A percentile compares a stretch with the other conserved stretches of the same genome.
phyloP scores from a whole-genome alignment of 2,797 vertebrate species.

The Iguana delicatissima region DNA sequence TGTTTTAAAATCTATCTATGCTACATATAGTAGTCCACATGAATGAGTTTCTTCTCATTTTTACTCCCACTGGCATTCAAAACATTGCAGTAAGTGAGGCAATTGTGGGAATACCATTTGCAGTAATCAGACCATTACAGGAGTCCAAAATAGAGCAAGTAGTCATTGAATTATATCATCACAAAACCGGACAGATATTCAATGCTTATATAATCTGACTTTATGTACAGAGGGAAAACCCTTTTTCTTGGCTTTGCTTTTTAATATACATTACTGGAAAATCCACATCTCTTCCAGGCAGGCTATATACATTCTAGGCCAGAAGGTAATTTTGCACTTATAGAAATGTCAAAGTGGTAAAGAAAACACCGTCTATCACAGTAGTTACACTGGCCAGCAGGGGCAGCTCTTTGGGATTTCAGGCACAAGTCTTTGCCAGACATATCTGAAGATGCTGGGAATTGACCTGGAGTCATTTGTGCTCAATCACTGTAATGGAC shows the following conservation, averaged over 20 bases:
- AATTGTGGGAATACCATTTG: not conserved
- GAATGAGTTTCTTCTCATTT: conserved; percentile 1
- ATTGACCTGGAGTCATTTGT: not conserved
- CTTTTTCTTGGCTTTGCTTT: not conserved
- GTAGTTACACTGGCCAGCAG: not conserved
- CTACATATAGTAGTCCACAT: conserved; percentile 14
- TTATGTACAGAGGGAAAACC: not conserved
- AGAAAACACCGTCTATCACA: not conserved
- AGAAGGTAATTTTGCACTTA: too few species aligned
- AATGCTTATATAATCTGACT: not conserved
- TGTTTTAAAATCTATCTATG: not conserved
- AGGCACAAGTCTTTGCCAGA: too few species aligned
- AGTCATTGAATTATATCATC: not conserved
- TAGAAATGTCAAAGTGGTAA: not conserved
- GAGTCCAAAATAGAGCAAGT: not conserved
- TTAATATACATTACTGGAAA: not conserved
- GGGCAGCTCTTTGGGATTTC: not conserved
- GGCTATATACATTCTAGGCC: not conserved
- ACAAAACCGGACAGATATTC: not conserved
- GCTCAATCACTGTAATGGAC: not conserved
- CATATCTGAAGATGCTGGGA: not conserved
- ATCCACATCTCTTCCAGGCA: not conserved
- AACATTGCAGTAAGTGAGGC: not conserved
- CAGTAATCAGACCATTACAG: not conserved
- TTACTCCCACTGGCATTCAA: not conserved